Percentiles rank a stretch among this genome's conserved stretches.
phyloP scores from a whole-genome alignment of 2,797 vertebrate genomes.

The Lepilemur ruficaudatus region DNA sequence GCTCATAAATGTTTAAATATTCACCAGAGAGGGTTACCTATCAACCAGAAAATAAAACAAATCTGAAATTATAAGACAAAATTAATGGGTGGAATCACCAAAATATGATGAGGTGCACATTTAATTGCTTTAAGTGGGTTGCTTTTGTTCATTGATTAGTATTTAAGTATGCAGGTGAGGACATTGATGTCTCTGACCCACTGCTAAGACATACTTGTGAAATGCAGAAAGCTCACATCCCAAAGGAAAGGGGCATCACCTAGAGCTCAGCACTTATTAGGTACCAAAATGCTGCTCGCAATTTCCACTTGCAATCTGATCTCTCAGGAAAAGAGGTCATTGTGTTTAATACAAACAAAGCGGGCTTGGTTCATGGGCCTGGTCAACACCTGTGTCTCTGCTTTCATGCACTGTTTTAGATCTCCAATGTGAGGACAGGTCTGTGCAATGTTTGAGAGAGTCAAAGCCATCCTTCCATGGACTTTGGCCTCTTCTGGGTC shows the following conservation, averaged over 20 bases:
- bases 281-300: neutral
- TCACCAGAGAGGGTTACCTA: neutral
- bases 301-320: conserved; percentile 17
- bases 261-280: neutral
- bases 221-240: neutral
- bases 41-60: conserved; percentile 8
- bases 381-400: conserved; percentile 33
- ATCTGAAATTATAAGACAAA: neutral
- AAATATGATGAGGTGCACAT: neutral
- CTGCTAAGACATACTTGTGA: neutral
- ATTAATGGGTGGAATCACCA: neutral
- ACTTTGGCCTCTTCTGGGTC: neutral
- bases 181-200: neutral
- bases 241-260: neutral
- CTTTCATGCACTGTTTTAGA: conserved; percentile 12
- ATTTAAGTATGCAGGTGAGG: neutral
- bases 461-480: neutral
- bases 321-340: neutral
- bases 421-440: conserved; percentile 57
- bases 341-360: neutral
- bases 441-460: neutral
- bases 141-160: neutral
- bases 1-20: neutral
- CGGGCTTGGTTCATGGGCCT: neutral
- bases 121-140: neutral